Evolutionary conservation across 1,140 invertebrate species (phyloP).

Genomic region (Macrosteles quadrilineatus): DNA sequence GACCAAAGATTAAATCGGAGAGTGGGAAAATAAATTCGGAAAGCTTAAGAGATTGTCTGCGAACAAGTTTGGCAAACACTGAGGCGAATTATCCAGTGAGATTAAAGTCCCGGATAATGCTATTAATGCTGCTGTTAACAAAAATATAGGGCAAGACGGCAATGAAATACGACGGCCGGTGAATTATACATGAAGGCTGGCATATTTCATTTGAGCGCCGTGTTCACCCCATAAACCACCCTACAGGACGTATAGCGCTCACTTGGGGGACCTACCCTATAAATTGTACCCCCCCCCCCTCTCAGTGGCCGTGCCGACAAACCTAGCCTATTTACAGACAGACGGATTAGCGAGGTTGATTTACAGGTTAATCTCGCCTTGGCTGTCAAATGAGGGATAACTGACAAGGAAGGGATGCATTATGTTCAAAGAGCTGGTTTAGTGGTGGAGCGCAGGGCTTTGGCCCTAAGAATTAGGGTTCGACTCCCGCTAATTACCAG

Average conservation of each 20-base stretch:
- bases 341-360: not conserved
- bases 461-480: no score
- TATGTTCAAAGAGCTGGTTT: no score
- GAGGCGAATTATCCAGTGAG: constrained; percentile 10
- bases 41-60: constrained; percentile 15
- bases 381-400: no score
- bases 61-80: constrained; percentile 16
- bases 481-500: no score
- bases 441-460: no score
- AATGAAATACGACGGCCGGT: constrained; percentile 27
- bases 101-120: not conserved
- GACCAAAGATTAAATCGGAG: constrained; percentile 13
- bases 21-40: constrained; percentile 12
- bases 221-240: constrained; percentile 28
- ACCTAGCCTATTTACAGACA: constrained; percentile 26
- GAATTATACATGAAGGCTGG: constrained; percentile 31
- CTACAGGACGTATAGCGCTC: constrained; percentile 23
- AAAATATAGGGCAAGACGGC: constrained; percentile 26
- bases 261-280: constrained; percentile 24
- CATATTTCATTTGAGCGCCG: constrained; percentile 31
- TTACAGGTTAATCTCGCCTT: not conserved
- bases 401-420: no score
- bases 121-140: constrained; percentile 26
- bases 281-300: constrained; percentile 11
- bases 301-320: constrained; percentile 9